A percentile compares a stretch with the other conserved stretches of the same genome.
These are phyloP conservation scores for Hyperoplus immaculatus DNA, from an alignment of 2,797 vertebrate genomes.

Conservation along the genomic window DNA sequence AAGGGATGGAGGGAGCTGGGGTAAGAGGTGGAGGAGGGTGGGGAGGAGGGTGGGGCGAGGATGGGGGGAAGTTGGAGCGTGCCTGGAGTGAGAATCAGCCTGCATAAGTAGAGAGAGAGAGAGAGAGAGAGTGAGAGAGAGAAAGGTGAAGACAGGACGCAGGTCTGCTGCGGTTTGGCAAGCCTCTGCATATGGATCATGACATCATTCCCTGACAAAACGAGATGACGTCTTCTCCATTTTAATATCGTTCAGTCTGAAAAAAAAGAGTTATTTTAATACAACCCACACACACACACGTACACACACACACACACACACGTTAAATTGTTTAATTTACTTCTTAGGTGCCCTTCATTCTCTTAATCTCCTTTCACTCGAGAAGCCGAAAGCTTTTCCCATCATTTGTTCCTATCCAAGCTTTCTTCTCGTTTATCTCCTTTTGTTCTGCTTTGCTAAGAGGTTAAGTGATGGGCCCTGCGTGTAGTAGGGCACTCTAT, in stretches of 20 bases:
- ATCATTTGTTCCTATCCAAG: conserved; percentile 14
- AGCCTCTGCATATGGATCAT: conserved; percentile 54
- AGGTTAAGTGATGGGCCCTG: conserved; percentile 28
- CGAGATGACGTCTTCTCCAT: conserved; percentile 37
- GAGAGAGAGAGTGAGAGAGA: conserved; percentile 41
- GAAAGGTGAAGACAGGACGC: conserved; percentile 66
- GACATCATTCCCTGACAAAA: conserved; percentile 59
- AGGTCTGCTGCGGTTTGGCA: conserved; percentile 67
- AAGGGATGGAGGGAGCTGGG: conserved; percentile 17
- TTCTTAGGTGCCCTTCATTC: conserved; percentile 43
- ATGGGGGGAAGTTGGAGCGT: conserved; percentile 38
- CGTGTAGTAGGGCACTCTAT: conserved; percentile 23
- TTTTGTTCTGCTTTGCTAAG: conserved; percentile 32
- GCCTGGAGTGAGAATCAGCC: conserved; percentile 69
- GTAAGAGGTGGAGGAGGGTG: conserved; percentile 11
- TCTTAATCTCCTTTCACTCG: conserved; percentile 44
- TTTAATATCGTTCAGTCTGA: conserved; percentile 8
- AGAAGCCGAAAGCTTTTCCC: conserved; percentile 35
- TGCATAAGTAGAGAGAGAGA: conserved; percentile 45
- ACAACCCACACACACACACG: too few relatives aligned
- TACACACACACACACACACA: not conserved
- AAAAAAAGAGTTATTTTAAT: conserved; percentile 5
- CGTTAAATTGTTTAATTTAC: conserved; percentile 53
- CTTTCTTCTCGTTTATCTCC: conserved; percentile 35
- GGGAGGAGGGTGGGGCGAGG: conserved; percentile 1